Conservation (phyloP, 2,888 invertebrate genomes). For the Sarcophaga carnaria region DNA sequence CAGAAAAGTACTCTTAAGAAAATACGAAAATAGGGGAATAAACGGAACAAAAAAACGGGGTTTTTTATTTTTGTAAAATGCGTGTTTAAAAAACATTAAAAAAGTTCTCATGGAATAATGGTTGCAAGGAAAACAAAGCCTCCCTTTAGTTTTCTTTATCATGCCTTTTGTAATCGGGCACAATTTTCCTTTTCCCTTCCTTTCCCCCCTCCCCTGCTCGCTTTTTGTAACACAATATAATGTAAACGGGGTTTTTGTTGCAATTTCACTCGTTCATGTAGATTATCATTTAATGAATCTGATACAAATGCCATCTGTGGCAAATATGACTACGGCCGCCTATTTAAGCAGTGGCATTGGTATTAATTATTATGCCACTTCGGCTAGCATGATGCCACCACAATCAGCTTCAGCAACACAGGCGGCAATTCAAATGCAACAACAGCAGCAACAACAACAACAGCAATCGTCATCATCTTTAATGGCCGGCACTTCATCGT, state of each 20-base stretch:
- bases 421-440: constrained; percentile 67
- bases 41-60: no score
- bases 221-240: neutral
- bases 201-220: neutral
- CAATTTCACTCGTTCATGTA: constrained; percentile 51
- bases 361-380: constrained; percentile 76
- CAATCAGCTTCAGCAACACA: constrained; percentile 44
- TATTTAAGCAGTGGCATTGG: constrained; percentile 78
- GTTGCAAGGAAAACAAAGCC: no score
- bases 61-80: no score
- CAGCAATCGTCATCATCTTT: neutral
- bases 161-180: no score
- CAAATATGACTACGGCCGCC: constrained; percentile 76
- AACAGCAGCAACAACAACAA: constrained; percentile 45
- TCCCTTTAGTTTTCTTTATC: no score
- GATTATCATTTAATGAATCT: constrained; percentile 75
- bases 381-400: constrained; percentile 48
- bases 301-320: constrained; percentile 71
- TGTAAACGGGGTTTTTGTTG: neutral
- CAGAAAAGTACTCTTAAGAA: neutral
- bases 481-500: constrained; percentile 21
- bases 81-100: no score
- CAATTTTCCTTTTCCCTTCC: no score
- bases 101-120: no score
- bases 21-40: no score